These are phyloP conservation scores for Syrrhaptes paradoxus DNA, from an alignment of 2,113 vertebrate genomes.

Conservation along the genomic window DNA sequence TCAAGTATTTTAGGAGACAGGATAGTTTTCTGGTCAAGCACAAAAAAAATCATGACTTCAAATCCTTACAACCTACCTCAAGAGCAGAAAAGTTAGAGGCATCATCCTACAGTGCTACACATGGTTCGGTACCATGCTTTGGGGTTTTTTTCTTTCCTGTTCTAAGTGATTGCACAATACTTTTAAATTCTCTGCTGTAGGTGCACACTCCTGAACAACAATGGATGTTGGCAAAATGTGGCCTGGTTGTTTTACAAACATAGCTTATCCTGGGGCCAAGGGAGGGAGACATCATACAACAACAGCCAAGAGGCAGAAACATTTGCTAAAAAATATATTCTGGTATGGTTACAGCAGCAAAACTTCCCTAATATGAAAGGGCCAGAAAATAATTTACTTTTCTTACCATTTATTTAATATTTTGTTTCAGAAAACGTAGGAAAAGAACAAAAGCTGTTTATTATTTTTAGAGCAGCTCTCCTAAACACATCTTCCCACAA, in stretches of 20 bases:
- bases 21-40: rapidly evolving
- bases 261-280: background rate
- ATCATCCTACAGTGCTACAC: background rate
- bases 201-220: background rate
- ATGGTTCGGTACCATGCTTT: rapidly evolving
- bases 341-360: background rate
- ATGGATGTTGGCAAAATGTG: rapidly evolving
- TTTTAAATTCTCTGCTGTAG: background rate
- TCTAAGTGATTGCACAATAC: background rate
- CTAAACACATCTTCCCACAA: background rate
- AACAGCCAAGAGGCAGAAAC: background rate
- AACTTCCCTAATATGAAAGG: background rate
- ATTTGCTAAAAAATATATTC: background rate
- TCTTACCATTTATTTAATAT: background rate
- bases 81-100: background rate
- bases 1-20: background rate
- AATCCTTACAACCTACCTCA: background rate
- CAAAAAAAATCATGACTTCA: background rate
- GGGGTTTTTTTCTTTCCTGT: background rate
- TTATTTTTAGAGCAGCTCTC: background rate
- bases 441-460: background rate
- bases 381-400: background rate
- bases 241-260: background rate
- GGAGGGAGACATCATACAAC: background rate
- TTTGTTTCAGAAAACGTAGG: background rate